A percentile compares a stretch with the other conserved stretches of the same genome.
Conservation (phyloP, 2,113 vertebrate genomes). For the Pelusios castaneus region DNA sequence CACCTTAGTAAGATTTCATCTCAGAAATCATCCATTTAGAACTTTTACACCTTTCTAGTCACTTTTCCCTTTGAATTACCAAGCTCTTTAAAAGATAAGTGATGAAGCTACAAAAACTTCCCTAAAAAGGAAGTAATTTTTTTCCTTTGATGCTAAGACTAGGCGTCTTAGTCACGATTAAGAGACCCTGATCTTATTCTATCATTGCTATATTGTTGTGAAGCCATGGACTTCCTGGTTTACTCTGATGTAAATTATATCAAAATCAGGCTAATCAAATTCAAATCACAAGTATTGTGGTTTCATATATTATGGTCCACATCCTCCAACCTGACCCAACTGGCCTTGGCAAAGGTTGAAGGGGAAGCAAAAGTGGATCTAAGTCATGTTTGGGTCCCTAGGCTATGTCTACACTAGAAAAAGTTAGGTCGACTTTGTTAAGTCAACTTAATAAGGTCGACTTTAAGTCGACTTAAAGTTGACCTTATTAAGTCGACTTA, state of each 20-base stretch:
- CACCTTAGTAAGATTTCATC: background rate
- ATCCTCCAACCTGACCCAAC: background rate
- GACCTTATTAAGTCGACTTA: too few relatives aligned
- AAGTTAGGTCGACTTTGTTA: too few relatives aligned
- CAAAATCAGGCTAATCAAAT: background rate
- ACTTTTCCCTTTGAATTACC: background rate
- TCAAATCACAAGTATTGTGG: background rate
- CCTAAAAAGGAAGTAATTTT: background rate
- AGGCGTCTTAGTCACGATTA: background rate
- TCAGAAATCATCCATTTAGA: background rate
- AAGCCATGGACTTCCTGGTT: background rate
- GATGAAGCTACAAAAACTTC: background rate
- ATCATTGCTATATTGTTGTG: background rate
- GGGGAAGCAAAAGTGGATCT: background rate
- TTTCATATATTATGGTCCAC: background rate
- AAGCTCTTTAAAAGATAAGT: background rate
- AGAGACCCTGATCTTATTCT: background rate
- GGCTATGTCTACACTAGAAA: too few relatives aligned
- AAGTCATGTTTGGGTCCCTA: background rate
- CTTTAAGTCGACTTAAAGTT: too few relatives aligned
- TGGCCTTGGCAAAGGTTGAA: background rate
- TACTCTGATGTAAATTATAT: background rate
- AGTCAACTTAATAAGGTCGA: too few relatives aligned
- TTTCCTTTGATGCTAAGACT: background rate
- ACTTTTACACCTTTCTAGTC: background rate